These are phyloP conservation scores for Caenorhabditis sinica DNA, from an alignment of 2,888 invertebrate species.

Conservation along the genomic window DNA sequence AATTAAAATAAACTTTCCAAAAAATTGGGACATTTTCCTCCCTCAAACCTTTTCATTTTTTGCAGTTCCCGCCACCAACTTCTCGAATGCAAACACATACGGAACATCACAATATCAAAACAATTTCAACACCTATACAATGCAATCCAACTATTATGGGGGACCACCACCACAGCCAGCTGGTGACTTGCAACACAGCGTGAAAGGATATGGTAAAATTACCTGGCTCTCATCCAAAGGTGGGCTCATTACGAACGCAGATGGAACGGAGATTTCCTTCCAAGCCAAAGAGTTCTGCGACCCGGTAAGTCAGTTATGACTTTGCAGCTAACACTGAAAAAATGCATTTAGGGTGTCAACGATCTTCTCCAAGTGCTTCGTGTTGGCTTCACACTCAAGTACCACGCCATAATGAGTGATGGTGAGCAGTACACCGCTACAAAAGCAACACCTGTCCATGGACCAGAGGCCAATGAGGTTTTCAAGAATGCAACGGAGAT, in stretches of 20 bases:
- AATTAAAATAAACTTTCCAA: too few relatives aligned
- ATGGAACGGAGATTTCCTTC: conserved; percentile 80
- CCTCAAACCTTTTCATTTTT: not conserved
- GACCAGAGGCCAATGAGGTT: conserved; percentile 72
- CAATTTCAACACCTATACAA: not conserved
- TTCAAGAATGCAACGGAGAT: conserved; percentile 70
- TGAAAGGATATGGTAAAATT: conserved; percentile 4
- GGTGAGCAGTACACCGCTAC: conserved; percentile 81
- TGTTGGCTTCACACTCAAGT: conserved; percentile 81
- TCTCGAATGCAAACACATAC: not conserved
- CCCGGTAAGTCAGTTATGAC: conserved; percentile 65
- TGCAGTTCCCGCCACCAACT: conserved; percentile 1
- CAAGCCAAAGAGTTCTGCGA: conserved; percentile 83
- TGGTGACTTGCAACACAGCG: not conserved
- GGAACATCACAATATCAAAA: not conserved
- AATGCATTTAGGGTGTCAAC: conserved; percentile 74
- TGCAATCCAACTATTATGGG: not conserved
- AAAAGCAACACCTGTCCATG: conserved; percentile 79
- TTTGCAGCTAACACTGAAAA: not conserved
- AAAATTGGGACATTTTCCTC: too few relatives aligned
- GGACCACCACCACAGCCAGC: not conserved
- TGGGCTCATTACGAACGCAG: conserved; percentile 80
- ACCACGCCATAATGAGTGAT: conserved; percentile 74
- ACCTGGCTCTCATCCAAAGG: conserved; percentile 81
- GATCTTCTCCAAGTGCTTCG: conserved; percentile 82